These are phyloP conservation scores for Caenorhabditis sp. DNA, from an alignment of 2,888 invertebrate genomes.

Conservation along the genomic window DNA sequence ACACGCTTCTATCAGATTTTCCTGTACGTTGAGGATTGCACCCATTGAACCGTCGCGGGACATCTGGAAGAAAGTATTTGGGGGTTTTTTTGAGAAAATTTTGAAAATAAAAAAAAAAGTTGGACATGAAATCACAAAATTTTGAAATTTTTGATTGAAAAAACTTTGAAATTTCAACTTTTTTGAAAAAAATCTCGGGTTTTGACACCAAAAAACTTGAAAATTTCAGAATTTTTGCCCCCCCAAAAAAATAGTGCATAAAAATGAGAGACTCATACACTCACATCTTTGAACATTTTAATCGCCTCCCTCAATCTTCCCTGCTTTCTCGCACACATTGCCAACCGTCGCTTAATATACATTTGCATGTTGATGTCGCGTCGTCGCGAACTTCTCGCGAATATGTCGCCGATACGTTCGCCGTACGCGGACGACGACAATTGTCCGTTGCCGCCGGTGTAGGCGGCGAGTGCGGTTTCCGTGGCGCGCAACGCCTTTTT, in stretches of 20 bases:
- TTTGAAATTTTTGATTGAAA: background rate
- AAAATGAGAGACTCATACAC: background rate
- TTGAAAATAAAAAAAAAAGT: background rate
- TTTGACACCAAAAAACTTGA: too few species aligned
- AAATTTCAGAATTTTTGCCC: too few species aligned
- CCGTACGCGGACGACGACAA: constrained; percentile 6
- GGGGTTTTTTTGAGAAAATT: background rate
- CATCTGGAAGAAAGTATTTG: constrained; percentile 74
- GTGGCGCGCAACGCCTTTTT: constrained; percentile 85
- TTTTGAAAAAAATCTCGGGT: background rate
- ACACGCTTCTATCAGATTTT: constrained; percentile 92
- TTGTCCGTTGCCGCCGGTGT: constrained; percentile 20
- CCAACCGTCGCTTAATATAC: constrained; percentile 89
- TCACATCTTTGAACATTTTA: constrained; percentile 87
- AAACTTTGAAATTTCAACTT: background rate
- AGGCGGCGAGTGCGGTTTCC: constrained; percentile 74
- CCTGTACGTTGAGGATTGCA: constrained; percentile 90
- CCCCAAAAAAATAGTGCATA: too few species aligned
- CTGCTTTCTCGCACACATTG: constrained; percentile 95
- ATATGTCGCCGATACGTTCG: background rate
- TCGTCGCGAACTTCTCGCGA: constrained; percentile 71
- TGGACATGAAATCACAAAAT: too few species aligned
- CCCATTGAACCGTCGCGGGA: constrained; percentile 95
- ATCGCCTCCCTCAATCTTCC: constrained; percentile 93
- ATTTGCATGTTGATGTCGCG: constrained; percentile 91